These are phyloP conservation scores for Lepisosteus oculatus DNA, from an alignment of 2,113 vertebrate genomes.

Conservation along the genomic window DNA sequence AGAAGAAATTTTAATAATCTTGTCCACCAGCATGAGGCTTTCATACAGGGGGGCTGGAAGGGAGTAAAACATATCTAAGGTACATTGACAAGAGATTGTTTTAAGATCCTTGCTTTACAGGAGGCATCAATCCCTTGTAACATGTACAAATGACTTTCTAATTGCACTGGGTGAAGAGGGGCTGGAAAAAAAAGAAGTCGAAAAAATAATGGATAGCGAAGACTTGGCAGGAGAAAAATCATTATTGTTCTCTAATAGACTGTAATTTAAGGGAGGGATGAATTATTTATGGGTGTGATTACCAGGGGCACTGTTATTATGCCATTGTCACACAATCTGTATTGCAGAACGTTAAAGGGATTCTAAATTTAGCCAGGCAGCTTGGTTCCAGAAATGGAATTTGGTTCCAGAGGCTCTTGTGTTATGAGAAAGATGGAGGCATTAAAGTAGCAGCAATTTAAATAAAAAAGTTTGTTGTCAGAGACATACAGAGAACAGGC, in stretches of 20 bases:
- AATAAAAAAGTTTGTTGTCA: no score
- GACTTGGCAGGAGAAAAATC: constrained; percentile 10
- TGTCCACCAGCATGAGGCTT: no score
- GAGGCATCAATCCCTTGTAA: background rate
- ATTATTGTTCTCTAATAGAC: constrained; percentile 21
- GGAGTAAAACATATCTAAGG: no score
- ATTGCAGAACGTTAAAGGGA: background rate
- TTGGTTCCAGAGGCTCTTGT: background rate
- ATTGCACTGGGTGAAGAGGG: background rate
- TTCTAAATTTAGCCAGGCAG: background rate
- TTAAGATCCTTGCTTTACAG: background rate
- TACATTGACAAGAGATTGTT: no score
- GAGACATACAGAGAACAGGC: no score
- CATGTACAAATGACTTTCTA: background rate
- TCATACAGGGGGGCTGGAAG: no score
- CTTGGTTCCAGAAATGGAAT: background rate
- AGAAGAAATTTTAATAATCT: no score
- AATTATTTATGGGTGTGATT: constrained; percentile 21
- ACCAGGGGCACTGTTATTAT: constrained; percentile 6
- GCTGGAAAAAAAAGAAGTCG: background rate
- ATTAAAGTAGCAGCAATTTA: background rate
- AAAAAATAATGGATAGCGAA: constrained; percentile 7
- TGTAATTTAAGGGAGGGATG: constrained; percentile 17
- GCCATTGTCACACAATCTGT: constrained; percentile 15
- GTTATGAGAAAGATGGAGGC: background rate